These are phyloP conservation scores for Schizaphis graminum DNA, from an alignment of 2,888 invertebrate species.

Conservation along the genomic window DNA sequence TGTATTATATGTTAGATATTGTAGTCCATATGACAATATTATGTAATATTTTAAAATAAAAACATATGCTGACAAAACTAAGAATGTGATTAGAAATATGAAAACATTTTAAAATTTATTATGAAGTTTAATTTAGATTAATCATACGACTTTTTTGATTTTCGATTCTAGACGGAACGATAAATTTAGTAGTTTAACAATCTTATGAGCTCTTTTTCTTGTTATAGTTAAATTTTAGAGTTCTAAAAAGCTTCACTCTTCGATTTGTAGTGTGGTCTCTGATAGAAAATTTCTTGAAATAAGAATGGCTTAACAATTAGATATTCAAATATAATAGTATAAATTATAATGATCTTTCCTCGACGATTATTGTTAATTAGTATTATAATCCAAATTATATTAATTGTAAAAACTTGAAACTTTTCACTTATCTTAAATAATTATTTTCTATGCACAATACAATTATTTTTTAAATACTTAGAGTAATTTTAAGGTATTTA, in stretches of 20 bases:
- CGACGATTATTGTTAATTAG: neutral
- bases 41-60: neutral
- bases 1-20: neutral
- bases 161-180: neutral
- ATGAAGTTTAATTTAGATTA: neutral
- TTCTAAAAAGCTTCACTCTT: neutral
- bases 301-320: neutral
- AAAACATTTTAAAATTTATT: neutral
- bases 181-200: neutral
- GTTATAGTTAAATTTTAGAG: neutral
- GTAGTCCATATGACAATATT: neutral
- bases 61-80: neutral
- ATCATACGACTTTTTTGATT: neutral
- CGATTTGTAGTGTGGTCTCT: neutral
- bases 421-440: neutral
- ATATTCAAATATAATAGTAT: neutral
- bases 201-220: neutral
- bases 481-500: neutral
- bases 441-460: neutral
- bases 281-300: neutral
- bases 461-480: neutral
- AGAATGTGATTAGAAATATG: neutral
- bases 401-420: neutral
- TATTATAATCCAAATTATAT: neutral
- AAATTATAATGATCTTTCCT: neutral